Evolutionary conservation across 2,888 invertebrate genomes (phyloP), one percentile per base, ranked within the genome.

Genomic region (Agriopis aurantiaria): DNA sequence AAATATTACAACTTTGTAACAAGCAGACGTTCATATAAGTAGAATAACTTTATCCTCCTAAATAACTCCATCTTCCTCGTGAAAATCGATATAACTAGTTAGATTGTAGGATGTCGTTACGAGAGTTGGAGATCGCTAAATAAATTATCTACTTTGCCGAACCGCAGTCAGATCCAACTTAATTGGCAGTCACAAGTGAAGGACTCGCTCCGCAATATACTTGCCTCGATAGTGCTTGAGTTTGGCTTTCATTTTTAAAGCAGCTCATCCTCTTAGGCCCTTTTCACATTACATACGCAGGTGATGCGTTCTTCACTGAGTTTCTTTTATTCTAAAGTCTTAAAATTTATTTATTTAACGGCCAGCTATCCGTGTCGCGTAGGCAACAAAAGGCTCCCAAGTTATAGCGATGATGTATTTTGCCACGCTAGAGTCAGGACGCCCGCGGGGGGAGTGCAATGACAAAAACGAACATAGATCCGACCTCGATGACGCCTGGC

Each of bases 121-220:
- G 63, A 43, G 62, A 70, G 62, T 66, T 70, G 53, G 66, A 59
- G 66, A 69, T 57, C 62, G 70, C 70, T 70, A 70, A 70, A 70
- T 70, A 70, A 70, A 70, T 70, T 70, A 70, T 66, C 66, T 70
- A 70, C 70, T 70, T 70, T 70, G 63, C 70, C 62, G 62, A 66
- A 70, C 70, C 70, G 45, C 70, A 70, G 70, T 70, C 66, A 59
- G 70, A 70, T 63, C 66, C 66, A 33, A 48, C 62, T 66, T 70
- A 70, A 70, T 70, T 70, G 66, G 70, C 62, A 70, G 70, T 70
- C 70, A 63, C 70, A 63, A 66, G 53, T 66, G 70, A 70, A 63
- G 63, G 62, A 66, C 49, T 58, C 45, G 10, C n/a, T 45, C 45
- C 40, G 10, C 46, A 58, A 6, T 65, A 49, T 65, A 69, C 43